Base-by-base conservation (phyloP, 2,797 vertebrate species). In the Trachops cirrhosus region DNA sequence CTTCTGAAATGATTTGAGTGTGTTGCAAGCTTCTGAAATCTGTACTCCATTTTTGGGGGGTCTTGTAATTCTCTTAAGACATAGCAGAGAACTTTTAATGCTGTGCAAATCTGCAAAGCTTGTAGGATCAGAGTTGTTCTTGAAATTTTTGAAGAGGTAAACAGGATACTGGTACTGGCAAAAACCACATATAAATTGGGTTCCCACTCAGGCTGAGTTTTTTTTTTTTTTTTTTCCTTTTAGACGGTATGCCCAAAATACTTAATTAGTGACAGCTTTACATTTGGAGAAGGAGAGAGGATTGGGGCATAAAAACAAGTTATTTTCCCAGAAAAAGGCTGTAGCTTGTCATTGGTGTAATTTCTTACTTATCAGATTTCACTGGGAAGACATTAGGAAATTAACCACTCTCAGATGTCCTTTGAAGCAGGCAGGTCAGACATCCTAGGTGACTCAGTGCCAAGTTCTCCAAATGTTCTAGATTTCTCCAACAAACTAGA, bases 101-200 rank as follows among this genome's bases (percentile, higher is more conserved):
- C 74, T 90, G 32, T 88, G 39, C 50, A 92, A 48, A 88, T 84
- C 86, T 62, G 57, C 2, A 50, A 94, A 89, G 83, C 82, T 88
- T 89, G 50, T 70, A 78, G 77, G 52, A 70, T 77, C 46, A 52
- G 70, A 71, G 26, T 84, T 78, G 93, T 77, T 87, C 90, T 91
- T 93, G 82, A 96, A 94, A 94, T 94, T 94, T 94, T 95, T 83
- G 77, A 80, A 71, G 41, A 90, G n/a, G 41, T 79, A 90, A 87
- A 34, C 24, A 48, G 46, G 29, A 29, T 83, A 93, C 46, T 44
- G 67, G 14, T 74, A 50, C 37, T 52, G 62, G 57, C 37, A 87
- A 70, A 68, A 86, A 68, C 24, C 68, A 89, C 0, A 2, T 67
- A 19, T 26, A 24, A 41, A 52, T 46, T 77, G 87, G 75, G 29